Evolutionary conservation across 2,888 invertebrate species (phyloP).

Genomic region (Acanthopleura granulata): DNA sequence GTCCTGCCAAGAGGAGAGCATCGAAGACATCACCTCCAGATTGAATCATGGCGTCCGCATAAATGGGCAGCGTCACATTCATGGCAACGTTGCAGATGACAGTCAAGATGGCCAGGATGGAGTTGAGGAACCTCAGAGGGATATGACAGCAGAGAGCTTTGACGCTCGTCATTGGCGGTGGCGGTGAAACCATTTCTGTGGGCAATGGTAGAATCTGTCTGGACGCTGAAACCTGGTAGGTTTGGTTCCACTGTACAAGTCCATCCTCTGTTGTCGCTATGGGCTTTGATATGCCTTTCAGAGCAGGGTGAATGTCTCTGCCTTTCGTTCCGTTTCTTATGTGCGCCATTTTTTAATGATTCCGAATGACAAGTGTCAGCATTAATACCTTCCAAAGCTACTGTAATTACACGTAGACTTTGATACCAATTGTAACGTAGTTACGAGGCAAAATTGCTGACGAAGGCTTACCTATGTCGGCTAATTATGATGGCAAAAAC

Average conservation of each 20-base stretch:
- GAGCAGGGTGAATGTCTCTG: neutral
- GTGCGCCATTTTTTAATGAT: neutral
- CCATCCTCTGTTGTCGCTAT: neutral
- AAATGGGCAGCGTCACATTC: constrained; percentile 42
- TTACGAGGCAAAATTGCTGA: too few relatives aligned
- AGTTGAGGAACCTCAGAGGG: constrained; percentile 22
- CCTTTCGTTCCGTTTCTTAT: neutral
- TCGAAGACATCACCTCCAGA: constrained; percentile 39
- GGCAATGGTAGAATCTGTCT: neutral
- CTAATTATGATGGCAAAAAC: too few relatives aligned
- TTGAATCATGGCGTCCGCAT: constrained; percentile 39
- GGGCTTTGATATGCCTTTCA: neutral
- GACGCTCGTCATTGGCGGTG: neutral
- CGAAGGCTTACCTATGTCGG: too few relatives aligned
- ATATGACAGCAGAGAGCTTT: neutral
- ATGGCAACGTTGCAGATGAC: constrained; percentile 39
- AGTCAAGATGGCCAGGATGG: constrained; percentile 32
- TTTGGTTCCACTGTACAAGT: neutral
- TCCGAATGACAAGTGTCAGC: too few relatives aligned
- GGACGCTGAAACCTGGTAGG: neutral
- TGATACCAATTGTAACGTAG: too few relatives aligned
- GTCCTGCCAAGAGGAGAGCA: constrained; percentile 32
- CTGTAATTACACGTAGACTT: too few relatives aligned
- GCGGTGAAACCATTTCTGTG: neutral
- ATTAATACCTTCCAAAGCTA: too few relatives aligned